These are phyloP conservation scores for Poeciliopsis gracilis DNA, from an alignment of 2,797 vertebrate species.

Conservation along the genomic window DNA sequence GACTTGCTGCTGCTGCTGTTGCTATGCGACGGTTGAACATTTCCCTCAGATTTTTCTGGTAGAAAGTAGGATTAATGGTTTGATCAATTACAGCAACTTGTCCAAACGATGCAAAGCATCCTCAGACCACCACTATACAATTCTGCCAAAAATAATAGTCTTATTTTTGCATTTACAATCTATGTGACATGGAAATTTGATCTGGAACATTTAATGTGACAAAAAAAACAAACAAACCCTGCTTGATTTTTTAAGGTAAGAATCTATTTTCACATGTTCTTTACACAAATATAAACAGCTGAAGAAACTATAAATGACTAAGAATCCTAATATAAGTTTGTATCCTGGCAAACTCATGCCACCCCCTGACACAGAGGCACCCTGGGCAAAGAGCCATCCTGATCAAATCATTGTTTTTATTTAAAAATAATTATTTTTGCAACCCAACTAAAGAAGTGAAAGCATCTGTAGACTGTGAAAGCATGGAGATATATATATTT, in stretches of 20 bases:
- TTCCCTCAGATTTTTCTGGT: neutral
- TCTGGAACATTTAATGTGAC: neutral
- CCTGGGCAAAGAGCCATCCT: neutral
- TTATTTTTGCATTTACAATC: neutral
- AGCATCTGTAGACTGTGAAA: conserved; percentile 25
- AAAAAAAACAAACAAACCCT: neutral
- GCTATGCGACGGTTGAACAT: neutral
- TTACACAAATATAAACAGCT: neutral
- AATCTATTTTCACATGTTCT: neutral
- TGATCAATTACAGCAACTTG: neutral
- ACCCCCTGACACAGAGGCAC: neutral
- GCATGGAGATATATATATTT: conserved; percentile 62
- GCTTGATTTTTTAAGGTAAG: neutral
- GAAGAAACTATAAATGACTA: neutral
- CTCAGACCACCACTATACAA: neutral
- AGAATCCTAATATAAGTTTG: neutral
- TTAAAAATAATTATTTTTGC: neutral
- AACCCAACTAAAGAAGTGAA: conserved; percentile 1
- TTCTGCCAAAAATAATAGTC: neutral
- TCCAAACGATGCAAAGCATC: neutral
- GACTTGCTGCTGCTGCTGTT: neutral
- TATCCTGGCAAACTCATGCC: neutral
- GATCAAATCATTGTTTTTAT: neutral
- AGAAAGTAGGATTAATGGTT: neutral
- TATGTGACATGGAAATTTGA: neutral